Evolutionary conservation across 2,888 invertebrate genomes (phyloP), one percentile per base, ranked within the genome.

Genomic region (Oligia fasciuncula): DNA sequence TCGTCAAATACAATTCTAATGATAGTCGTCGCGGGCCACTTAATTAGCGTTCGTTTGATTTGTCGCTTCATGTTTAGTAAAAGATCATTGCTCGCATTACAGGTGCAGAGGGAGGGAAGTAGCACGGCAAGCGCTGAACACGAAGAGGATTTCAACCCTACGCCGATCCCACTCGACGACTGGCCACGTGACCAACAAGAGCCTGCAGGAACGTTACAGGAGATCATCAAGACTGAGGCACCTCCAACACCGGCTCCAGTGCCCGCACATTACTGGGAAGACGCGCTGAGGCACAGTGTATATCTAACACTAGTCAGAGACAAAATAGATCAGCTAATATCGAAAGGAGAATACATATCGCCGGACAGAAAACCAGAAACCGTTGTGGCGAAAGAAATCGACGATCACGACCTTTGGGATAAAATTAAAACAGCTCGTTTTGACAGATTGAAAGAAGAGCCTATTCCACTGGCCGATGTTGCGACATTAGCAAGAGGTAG

Each of bases 211-310:
- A 94, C 94, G 0, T 86, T 94, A 17, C 95, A 95, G 35, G 94
- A 94, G 73, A 89, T 91, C 13, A 90, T 93, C 74, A 87, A 90
- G 65, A 93, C 93, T 35, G 93, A 92, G 19, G 80, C 89, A 11
- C 89, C 93, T 19, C 88, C 91, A 0, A 78, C 92, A 4, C 88
- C 89, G 43, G 92, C 93, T 43, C 92, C 91, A 0, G 84, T 94
- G 43, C 96, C 95, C 4, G 96, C 97, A 2, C 96, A 95, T 86
- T 97, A 97, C 89, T 98, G 98, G 98, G 98, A 98, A 92, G 97
- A 97, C 79, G 98, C 98, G 4, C 93, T 98, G 60, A 97, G 97
- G 80, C 98, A 98, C 94, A 97, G 98, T 83, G 97, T 97, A 11
- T 97, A 97, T 89, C 96, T 98, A 85, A 97, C 98, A 3, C 95